Percentiles rank a stretch among this genome's conserved stretches.
Conservation (phyloP, 2,888 invertebrate species). For the Drosophila aldrichi region DNA sequence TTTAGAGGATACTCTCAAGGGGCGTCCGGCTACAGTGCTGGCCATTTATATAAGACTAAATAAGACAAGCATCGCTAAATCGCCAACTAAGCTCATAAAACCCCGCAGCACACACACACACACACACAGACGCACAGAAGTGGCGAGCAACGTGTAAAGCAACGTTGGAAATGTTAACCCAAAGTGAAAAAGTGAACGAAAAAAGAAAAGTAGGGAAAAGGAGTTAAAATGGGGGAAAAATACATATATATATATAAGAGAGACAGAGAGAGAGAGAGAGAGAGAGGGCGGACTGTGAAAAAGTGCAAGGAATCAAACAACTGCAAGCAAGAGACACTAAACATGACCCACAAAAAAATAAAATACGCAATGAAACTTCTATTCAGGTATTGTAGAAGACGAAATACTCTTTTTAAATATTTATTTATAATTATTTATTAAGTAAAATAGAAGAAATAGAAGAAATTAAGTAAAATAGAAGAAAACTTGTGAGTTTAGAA, state of each 20-base stretch:
- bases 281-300: slow-evolving; percentile 58
- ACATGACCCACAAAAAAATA: slow-evolving; percentile 40
- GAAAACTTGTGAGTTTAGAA: too few relatives aligned
- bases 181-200: slow-evolving; percentile 55
- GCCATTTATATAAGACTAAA: slow-evolving; percentile 79
- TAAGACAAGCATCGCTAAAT: slow-evolving; percentile 80
- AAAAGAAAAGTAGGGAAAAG: slow-evolving; percentile 25
- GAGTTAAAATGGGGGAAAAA: slow-evolving; percentile 17
- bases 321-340: slow-evolving; percentile 59
- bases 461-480: too few relatives aligned
- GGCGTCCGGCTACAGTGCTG: slow-evolving; percentile 33
- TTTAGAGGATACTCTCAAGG: slow-evolving; percentile 19
- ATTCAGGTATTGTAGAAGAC: not conserved
- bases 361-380: not conserved
- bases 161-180: slow-evolving; percentile 61
- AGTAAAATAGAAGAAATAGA: too few relatives aligned
- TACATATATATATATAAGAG: slow-evolving; percentile 8
- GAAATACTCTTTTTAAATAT: not conserved
- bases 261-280: slow-evolving; percentile 10
- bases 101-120: slow-evolving; percentile 26
- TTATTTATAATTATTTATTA: not conserved
- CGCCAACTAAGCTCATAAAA: slow-evolving; percentile 80
- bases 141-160: slow-evolving; percentile 67
- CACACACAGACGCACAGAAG: slow-evolving; percentile 54
- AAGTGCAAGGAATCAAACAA: slow-evolving; percentile 77